Evolutionary conservation across 2,113 vertebrate genomes (phyloP), one percentile per base, ranked within the genome.

Genomic region (Psettodes erumei): DNA sequence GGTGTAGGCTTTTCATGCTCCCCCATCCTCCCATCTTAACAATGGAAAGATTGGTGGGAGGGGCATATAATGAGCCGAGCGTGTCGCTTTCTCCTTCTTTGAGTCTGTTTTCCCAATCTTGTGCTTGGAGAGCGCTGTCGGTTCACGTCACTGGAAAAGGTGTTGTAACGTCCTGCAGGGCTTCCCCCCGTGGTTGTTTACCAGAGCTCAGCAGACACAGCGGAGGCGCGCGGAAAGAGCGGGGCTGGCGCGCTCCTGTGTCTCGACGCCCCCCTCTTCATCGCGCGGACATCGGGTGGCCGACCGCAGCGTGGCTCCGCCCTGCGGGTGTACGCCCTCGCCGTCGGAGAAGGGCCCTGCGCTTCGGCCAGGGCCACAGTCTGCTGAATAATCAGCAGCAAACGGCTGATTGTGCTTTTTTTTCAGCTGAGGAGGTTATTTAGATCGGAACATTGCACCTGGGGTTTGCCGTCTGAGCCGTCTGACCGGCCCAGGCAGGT

Each of bases 31-130:
- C 51, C 47, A 53, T 72, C 68, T 64, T 85, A 80, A 90, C 90
- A 88, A 87, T 91, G 83, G 79, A 86, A 89, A 70, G 33, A 50
- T 54, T 55, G 28, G 62, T 60, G 72, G 80, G 79, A 71, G 75
- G 82, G 69, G 73, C 47, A 10, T 56, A 45, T 81, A 77, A 86
- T 84, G 78, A 80, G 81, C 66, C 53, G 48, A 82, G 76, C 67
- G 45, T 85, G 75, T 82, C 27, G 27, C 75, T 82, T 76, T 60
- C 73, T 83, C 70, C 68, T 71, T 56, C 72, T 5, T 70, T 15
- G 55, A 51, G 64, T 70, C 73, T 86, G 80, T 83, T 91, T 79
- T 81, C 74, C 71, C 68, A 69, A 42, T 75, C 72, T 58, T 71
- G 70, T 40, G 79, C 70, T 58, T 58, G 75, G 78, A 15, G 54